Evolutionary conservation across 2,113 vertebrate genomes (phyloP), one percentile per base, ranked within the genome.

Genomic region (Aythya baeri): DNA sequence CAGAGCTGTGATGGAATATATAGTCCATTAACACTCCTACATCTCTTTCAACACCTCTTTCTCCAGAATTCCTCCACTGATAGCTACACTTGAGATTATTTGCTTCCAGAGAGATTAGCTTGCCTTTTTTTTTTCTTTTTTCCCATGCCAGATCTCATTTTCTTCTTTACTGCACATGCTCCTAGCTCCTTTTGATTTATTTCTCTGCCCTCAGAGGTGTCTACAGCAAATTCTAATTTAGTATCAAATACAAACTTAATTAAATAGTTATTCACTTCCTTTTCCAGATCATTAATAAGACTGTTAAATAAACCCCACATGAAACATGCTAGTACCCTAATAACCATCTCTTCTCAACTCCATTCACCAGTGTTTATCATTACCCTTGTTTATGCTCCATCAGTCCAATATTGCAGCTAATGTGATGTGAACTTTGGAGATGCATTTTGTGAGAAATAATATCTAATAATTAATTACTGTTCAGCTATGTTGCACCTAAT

Each of bases 171-270:
- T 2, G 36, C 80, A 46, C 77, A 91, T 70, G 70, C 57, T 92
- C 87, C 91, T 80, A 92, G 77, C 81, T 94, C 70, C 75, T 76
- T 96, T 94, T 95, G 94, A 96, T 97, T 96, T 96, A 96, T 96
- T 91, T 89, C 18, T 18, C 66, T 96, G 86, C 73, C 79, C 81
- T 94, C 50, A 0, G 87, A 93, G 88, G 83, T 94, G 89, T 96
- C 89, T 96, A 73, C 79, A 91, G 66, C 83, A 95, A 90, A 86
- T 92, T 94, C 93, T 97, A 93, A 97, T 95, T 94, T 96, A 95
- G 91, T 83, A 92, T 91, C 90, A 94, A 88, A 91, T 83, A 26
- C 95, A 96, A 93, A 91, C 91, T 96, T 95, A 97, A 97, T 96
- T 93, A 93, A 96, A 96, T 78, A 78, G 81, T 92, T 96, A 92